Conservation (phyloP, 2,888 invertebrate species). For the Erebia ligea region DNA sequence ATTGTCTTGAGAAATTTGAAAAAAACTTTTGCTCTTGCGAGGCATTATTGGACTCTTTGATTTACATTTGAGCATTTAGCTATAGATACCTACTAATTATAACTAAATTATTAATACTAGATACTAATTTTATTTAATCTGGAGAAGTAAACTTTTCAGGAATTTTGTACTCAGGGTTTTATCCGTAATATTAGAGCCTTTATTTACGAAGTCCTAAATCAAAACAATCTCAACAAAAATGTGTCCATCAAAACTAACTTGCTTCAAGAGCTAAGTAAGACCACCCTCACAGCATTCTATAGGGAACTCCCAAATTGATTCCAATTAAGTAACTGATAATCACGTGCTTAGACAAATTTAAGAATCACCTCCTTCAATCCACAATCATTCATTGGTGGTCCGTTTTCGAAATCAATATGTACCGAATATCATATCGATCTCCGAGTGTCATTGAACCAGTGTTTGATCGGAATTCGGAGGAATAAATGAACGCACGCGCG, state of each 20-base stretch:
- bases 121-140: no score
- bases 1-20: constrained; percentile 13
- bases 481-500: constrained; percentile 37
- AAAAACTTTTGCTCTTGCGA: neutral
- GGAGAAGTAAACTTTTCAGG: no score
- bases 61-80: constrained; percentile 1
- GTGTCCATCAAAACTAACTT: neutral
- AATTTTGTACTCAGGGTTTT: no score
- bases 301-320: constrained; percentile 5
- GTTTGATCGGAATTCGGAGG: constrained; percentile 29
- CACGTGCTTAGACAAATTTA: constrained; percentile 25
- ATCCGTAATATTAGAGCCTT: no score
- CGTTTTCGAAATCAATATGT: constrained; percentile 34
- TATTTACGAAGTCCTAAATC: neutral
- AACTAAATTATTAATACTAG: no score
- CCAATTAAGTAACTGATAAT: constrained; percentile 22
- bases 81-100: neutral
- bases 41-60: neutral
- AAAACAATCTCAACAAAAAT: neutral
- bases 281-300: constrained; percentile 10
- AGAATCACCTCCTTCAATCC: constrained; percentile 43
- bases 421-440: constrained; percentile 39
- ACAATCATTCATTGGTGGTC: constrained; percentile 26
- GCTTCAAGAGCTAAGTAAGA: neutral
- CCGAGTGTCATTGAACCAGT: constrained; percentile 42